Evolutionary conservation across 2,797 vertebrate species (phyloP).

Genomic region (Crocidura indochinensis): DNA sequence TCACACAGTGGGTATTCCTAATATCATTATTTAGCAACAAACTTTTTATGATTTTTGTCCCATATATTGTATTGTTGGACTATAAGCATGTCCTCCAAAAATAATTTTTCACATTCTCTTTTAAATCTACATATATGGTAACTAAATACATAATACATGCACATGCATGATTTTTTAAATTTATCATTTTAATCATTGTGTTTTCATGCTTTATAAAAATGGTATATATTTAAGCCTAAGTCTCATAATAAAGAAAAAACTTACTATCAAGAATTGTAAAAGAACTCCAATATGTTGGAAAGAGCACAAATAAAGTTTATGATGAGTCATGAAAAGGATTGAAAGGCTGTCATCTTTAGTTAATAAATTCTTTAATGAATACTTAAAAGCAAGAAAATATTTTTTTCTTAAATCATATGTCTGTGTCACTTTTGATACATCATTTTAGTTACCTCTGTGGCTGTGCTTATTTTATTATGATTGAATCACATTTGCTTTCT

Average conservation of each 20-base stretch:
- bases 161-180: not conserved
- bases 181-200: conserved; percentile 1
- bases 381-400: conserved; percentile 34
- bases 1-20: not conserved
- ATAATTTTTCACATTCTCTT: conserved; percentile 8
- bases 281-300: not conserved
- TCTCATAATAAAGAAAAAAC: not conserved
- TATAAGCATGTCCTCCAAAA: not conserved
- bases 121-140: not conserved
- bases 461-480: conserved; percentile 20
- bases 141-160: too few relatives aligned
- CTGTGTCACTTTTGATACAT: not conserved
- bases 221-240: not conserved
- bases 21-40: not conserved
- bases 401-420: conserved; percentile 23
- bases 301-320: not conserved
- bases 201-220: not conserved
- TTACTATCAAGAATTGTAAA: too few relatives aligned
- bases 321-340: not conserved
- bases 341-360: conserved; percentile 4
- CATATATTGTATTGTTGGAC: not conserved
- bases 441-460: not conserved
- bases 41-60: conserved; percentile 42
- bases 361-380: conserved; percentile 29
- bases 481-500: conserved; percentile 50